Percentiles rank a stretch among this genome's conserved stretches.
These are phyloP conservation scores for Drosophila mettleri DNA, from an alignment of 2,888 invertebrate genomes.

Conservation along the genomic window DNA sequence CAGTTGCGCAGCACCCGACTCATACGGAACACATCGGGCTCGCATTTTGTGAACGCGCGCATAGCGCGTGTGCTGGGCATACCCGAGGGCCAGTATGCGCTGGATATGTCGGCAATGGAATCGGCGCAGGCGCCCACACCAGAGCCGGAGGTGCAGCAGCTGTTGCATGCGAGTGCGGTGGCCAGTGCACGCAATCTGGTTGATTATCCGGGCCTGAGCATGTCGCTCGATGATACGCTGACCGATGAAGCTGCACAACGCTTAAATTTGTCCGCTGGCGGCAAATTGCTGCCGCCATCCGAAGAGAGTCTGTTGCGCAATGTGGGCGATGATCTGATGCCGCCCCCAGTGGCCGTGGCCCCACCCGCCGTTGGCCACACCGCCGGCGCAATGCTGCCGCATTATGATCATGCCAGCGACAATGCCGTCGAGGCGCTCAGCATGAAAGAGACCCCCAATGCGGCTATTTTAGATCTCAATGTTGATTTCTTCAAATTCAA, in stretches of 20 bases:
- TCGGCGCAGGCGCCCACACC: conserved; percentile 74
- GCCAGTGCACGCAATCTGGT: conserved; percentile 62
- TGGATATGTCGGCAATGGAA: conserved; percentile 83
- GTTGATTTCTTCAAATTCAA: conserved; percentile 84
- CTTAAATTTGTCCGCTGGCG: conserved; percentile 83
- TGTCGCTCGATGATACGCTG: conserved; percentile 83
- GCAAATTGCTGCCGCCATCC: conserved; percentile 82
- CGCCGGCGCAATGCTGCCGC: conserved; percentile 57
- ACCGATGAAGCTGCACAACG: conserved; percentile 84
- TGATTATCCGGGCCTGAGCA: conserved; percentile 83
- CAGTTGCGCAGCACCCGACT: conserved; percentile 82
- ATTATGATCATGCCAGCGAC: conserved; percentile 84
- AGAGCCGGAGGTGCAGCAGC: conserved; percentile 53
- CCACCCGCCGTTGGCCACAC: conserved; percentile 49
- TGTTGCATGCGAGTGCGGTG: conserved; percentile 41
- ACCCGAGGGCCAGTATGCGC: conserved; percentile 84
- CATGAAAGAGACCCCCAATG: conserved; percentile 81
- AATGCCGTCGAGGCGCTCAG: conserved; percentile 84
- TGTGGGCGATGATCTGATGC: conserved; percentile 84
- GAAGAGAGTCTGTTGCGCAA: conserved; percentile 84
- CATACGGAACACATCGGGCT: conserved; percentile 83
- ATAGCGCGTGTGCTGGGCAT: conserved; percentile 83
- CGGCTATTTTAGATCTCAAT: conserved; percentile 81
- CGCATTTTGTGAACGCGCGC: conserved; percentile 82
- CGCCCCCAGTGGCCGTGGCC: conserved; percentile 62